Evolutionary conservation across 64 coral and sea anemone genomes (phyloP), one percentile per base, ranked within the genome.

Genomic region (Anthopleura sola): DNA sequence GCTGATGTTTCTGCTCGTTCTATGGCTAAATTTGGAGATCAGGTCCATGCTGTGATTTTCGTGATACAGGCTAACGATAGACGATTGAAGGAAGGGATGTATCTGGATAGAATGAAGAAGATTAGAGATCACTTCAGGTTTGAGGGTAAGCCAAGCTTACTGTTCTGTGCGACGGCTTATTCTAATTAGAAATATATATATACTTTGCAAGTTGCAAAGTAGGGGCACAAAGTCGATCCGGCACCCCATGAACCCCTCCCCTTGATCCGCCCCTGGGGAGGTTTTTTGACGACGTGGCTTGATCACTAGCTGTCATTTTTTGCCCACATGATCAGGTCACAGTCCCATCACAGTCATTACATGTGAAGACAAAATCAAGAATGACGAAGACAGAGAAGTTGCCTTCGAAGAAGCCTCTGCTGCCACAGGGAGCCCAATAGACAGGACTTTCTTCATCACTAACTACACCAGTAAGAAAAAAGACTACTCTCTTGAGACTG

Each of bases 341-440:
- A 75, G 75, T 83, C 93, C 93, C 12, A 88, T 95, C 29, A 92
- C 93, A 0, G 93, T 92, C 18, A 89, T 95, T 57, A 95, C 93
- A 6, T 92, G 68, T 44, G 86, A 92, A 80, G 93, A 95, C 78
- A 86, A 83, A 50, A 13, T 95, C 26, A 88, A 83, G 88, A 75
- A 58, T n/a, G 18, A 91, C 3, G 78, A 95, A 16, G 86, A 89
- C 0, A 79, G 84, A 33, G 90, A 92, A 7, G 60, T 53, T 5
- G 93, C 93, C 28, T 89, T 95, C 55, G 64, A 32, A 44, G 47
- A 86, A 76, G 93, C 93, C 13, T 95, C 90, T 13, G 83, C 75
- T 56, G 93, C 93, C 13, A 89, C 86, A 33, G 93, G 93, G 8
- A 89, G 90, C 58, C 79, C 93, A 49, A 84, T 86, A 48, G 86